phyloP scores from a whole-genome alignment of 2,113 vertebrate genomes.

The Amia ocellicauda region DNA sequence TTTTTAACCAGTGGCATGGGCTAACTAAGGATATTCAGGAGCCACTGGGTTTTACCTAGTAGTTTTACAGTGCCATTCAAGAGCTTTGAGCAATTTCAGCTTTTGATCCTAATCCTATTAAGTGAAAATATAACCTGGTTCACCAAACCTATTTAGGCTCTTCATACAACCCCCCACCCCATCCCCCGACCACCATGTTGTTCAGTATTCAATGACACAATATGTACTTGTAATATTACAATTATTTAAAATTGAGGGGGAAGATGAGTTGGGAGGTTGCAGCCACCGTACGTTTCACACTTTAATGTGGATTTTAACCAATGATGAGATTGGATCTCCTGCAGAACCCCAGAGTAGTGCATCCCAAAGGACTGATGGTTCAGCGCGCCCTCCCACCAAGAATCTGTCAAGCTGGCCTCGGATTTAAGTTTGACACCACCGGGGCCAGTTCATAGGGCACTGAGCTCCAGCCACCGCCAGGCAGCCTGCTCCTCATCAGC shows the following conservation, averaged over 20 bases:
- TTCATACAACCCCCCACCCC: constrained; percentile 26
- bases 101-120: constrained; percentile 47
- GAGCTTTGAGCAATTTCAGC: constrained; percentile 16
- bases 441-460: neutral
- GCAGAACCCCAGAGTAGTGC: constrained; percentile 32
- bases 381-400: constrained; percentile 36
- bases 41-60: constrained; percentile 8
- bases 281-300: constrained; percentile 49
- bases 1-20: neutral
- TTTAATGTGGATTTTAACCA: constrained; percentile 49
- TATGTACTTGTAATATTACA: neutral
- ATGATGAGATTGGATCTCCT: constrained; percentile 32
- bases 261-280: constrained; percentile 15
- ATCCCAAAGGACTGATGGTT: constrained; percentile 33
- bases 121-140: constrained; percentile 38
- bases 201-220: constrained; percentile 22
- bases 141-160: neutral
- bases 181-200: too few species aligned
- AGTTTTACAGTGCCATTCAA: neutral
- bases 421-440: constrained; percentile 4
- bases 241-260: neutral
- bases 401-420: neutral
- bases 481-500: neutral
- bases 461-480: constrained; percentile 13
- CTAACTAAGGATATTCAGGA: constrained; percentile 17